A percentile compares a stretch with the other conserved stretches of the same genome.
These are phyloP conservation scores for Cyclina sinensis DNA, from an alignment of 1,140 invertebrate genomes.

Conservation along the genomic window DNA sequence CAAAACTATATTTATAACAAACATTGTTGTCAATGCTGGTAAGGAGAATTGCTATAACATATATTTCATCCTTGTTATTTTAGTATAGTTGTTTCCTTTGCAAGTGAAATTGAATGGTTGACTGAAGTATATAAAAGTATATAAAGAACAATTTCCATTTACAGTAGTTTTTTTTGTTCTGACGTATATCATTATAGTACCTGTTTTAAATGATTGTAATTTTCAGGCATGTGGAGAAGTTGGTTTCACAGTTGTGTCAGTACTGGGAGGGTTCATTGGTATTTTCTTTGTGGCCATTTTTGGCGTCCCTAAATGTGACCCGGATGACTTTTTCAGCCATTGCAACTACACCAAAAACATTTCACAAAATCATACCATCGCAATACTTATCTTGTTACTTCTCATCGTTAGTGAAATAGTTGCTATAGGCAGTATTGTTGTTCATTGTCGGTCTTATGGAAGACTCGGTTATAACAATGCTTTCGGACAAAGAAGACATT, in stretches of 20 bases:
- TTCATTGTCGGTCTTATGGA: not conserved
- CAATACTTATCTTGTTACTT: not conserved
- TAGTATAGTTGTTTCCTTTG: too few species aligned
- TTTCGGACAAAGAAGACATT: not conserved
- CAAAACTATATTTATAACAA: too few species aligned
- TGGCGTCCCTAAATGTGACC: conserved; percentile 5
- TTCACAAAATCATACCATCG: not conserved
- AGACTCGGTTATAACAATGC: not conserved
- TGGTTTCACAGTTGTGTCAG: not conserved
- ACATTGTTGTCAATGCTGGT: too few species aligned
- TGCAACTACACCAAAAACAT: conserved; percentile 1
- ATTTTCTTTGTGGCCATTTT: not conserved
- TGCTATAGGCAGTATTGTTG: not conserved
- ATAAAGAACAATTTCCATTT: too few species aligned
- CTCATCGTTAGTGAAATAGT: not conserved
- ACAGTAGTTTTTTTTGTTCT: too few species aligned
- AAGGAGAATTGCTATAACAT: too few species aligned
- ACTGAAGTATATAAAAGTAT: too few species aligned
- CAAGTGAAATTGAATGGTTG: too few species aligned
- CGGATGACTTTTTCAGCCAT: not conserved
- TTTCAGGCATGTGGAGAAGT: not conserved
- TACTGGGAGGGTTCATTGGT: not conserved
- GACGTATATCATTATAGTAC: too few species aligned
- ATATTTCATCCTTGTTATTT: too few species aligned
- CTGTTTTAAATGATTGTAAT: too few species aligned